Evolutionary conservation across 2,113 vertebrate species (phyloP).

Genomic region (Polypterus bichir): DNA sequence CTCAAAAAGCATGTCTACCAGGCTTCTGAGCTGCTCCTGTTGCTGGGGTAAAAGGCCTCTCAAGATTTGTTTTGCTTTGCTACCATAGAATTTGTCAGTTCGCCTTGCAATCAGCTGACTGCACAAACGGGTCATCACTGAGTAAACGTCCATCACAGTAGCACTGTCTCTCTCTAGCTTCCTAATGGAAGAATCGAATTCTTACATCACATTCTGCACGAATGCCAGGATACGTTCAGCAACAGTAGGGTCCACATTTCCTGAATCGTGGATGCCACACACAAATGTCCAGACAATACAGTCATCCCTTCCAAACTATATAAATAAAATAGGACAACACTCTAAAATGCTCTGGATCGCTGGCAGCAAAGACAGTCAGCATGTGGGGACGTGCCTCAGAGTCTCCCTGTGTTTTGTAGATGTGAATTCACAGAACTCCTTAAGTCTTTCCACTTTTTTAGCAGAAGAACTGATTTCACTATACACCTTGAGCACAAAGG

Average conservation of each 20-base stretch:
- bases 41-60: no score
- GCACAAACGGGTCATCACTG: not conserved
- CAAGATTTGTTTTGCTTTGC: no score
- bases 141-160: not conserved
- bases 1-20: no score
- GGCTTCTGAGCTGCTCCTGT: no score
- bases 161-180: conserved; percentile 1
- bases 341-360: not conserved
- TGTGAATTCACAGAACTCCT: not conserved
- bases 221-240: not conserved
- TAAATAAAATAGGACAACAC: conserved; percentile 3
- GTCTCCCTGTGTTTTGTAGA: not conserved
- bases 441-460: not conserved
- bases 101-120: no score
- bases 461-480: no score
- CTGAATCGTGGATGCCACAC: conserved; percentile 4
- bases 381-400: no score
- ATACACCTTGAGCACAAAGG: not conserved
- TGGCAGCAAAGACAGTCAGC: not conserved
- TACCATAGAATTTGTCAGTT: no score
- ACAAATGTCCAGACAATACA: conserved; percentile 7
- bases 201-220: conserved; percentile 2
- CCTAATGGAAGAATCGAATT: conserved; percentile 4
- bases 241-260: conserved; percentile 2
- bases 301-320: not conserved